Evolutionary conservation across 2,888 invertebrate species (phyloP), one percentile per base, ranked within the genome.

Genomic region (Merodon equestris): DNA sequence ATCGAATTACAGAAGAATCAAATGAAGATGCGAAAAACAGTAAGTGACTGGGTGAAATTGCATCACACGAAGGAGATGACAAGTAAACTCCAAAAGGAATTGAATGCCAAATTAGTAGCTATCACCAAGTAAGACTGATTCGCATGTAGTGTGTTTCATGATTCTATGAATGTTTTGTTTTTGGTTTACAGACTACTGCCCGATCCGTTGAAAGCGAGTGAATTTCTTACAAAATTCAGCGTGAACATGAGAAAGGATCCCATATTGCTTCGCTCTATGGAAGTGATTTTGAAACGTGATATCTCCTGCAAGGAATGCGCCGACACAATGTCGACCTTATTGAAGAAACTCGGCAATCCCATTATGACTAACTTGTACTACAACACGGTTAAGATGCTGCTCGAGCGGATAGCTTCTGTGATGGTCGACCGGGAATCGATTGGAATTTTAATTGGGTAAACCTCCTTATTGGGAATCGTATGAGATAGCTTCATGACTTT

Each of bases 311-410:
- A 96, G 86, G 96, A 96, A 83, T 97, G 97, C 85, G 96, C 97
- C n/a, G 95, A 96, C 83, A 94, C 94, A 42, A 97, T 97, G 86
- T 92, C 93, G 79, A 91, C 92, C 85, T 77, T 97, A 9, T 90
- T 98, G 61, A 97, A 97, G 88, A 97, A 97, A 88, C 91, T 98
- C 1, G 98, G 98, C 0, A 94, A 96, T 85, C 97, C 97, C 0
- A 94, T 97, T 1, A 97, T 97, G 94, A 97, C 97, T 1, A 97
- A 98, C 89, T 90, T 97, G 38, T 96, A 98, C 88, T 98, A 98
- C 90, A 97, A 97, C 87, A 97, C 97, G 0, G 95, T 98, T 44
- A 98, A 98, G 90, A 96, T 96, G 93, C 89, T 99, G 51, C 90
- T 99, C 68, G 98, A 98, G 89, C 92, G 98, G 71, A 95, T 97